Evolutionary conservation across 2,888 invertebrate species (phyloP), one percentile per base, ranked within the genome.

Genomic region (Phorcus lineatus): DNA sequence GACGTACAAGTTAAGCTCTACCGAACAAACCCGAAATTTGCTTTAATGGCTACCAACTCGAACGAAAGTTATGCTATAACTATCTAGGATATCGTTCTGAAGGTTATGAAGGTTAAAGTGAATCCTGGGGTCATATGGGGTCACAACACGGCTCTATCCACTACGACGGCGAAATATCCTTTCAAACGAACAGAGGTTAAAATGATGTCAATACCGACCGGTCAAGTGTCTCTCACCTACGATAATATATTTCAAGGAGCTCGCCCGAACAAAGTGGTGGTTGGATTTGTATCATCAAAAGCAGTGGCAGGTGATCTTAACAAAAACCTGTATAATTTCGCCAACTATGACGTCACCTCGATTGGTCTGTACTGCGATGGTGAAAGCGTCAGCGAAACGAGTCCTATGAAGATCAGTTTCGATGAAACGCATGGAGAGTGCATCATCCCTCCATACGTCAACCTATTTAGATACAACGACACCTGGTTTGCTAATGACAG

Each of bases 51-150:
- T 22, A 9, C 24, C 7, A 74, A 74, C 7, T 4, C 74, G 16
- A 24, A 74, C n/a, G 31, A 36, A 36, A n/a, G n/a, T 19, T 74
- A 74, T 7, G 40, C 9, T 17, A 40, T 74, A 17, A 11, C 17
- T 17, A n/a, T 74, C n/a, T 36, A 74, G n/a, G 74, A 74, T n/a
- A 47, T 74, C 19, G 74, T 36, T 24, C n/a, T 74, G 47, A 47
- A 47, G 13, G 47, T 47, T 1, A 47, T 47, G 47, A 47, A 47
- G 13, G 13, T 47, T 47, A 9, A 77, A 55, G 80, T 83, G 13
- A 82, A 83, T 36, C 81, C 81, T 1, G 82, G 80, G 3, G 79
- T 85, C 24, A 81, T 84, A 31, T 81, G 80, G 52, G 81, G 74
- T 19, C 83, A 81, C 40, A 74, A 74, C 74, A 47, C 36, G 16